phyloP scores from a whole-genome alignment of 2,888 invertebrate genomes.

The Autographa pulchrina region DNA sequence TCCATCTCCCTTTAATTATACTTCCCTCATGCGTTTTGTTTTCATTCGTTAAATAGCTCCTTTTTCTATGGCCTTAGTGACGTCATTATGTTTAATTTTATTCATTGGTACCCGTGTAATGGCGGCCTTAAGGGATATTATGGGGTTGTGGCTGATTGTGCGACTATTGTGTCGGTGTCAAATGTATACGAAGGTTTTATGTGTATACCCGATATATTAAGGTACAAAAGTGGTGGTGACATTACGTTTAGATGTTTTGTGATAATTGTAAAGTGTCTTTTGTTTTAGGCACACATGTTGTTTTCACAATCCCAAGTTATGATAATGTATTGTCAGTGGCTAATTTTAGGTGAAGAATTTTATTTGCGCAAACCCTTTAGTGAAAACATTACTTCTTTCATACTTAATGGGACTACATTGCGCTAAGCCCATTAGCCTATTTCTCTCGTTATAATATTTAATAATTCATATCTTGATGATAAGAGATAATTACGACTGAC shows the following conservation, averaged over 20 bases:
- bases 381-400: too few species aligned
- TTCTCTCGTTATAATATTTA: too few species aligned
- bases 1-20: not conserved
- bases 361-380: too few species aligned
- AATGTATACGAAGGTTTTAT: constrained; percentile 24
- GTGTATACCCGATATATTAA: not conserved
- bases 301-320: constrained; percentile 3
- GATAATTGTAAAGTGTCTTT: constrained; percentile 2
- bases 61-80: constrained; percentile 20
- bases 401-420: too few species aligned
- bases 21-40: constrained; percentile 13
- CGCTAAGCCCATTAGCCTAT: too few species aligned
- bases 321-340: not conserved
- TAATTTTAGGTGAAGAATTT: too few species aligned
- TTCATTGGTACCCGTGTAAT: constrained; percentile 44
- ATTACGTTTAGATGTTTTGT: not conserved
- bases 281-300: constrained; percentile 2
- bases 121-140: constrained; percentile 2
- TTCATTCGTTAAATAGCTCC: constrained; percentile 25
- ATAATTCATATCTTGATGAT: not conserved
- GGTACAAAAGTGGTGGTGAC: not conserved
- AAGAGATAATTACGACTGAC: constrained; percentile 22
- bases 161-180: constrained; percentile 15
- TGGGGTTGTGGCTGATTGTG: constrained; percentile 9
- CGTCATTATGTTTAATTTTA: constrained; percentile 42